Conservation (phyloP, 1,140 invertebrate genomes). For the Drosophila chauvacae region DNA sequence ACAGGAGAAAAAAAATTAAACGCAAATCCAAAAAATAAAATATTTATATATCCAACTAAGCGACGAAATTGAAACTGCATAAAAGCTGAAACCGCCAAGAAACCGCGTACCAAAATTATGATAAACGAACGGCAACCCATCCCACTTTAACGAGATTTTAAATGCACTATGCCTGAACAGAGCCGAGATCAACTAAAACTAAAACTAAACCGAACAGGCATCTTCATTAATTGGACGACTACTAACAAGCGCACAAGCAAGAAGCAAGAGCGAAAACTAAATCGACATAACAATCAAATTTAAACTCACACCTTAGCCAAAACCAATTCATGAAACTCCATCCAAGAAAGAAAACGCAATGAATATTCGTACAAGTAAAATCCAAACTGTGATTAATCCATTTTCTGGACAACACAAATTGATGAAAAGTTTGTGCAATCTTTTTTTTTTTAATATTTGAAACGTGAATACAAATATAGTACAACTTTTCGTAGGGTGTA, state of each 20-base stretch:
- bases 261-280: slow-evolving; percentile 13
- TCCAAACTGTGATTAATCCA: slow-evolving; percentile 28
- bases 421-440: slow-evolving; percentile 20
- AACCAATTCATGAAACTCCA: slow-evolving; percentile 28
- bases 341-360: slow-evolving; percentile 7
- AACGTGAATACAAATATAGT: slow-evolving; percentile 22
- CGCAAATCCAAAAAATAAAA: slow-evolving; percentile 9
- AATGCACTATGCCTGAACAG: slow-evolving; percentile 74
- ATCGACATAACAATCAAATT: slow-evolving; percentile 24
- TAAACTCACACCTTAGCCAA: slow-evolving; percentile 29
- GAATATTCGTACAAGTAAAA: slow-evolving; percentile 43
- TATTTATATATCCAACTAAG: slow-evolving; percentile 26
- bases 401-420: neutral
- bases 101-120: slow-evolving; percentile 62
- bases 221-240: slow-evolving; percentile 58
- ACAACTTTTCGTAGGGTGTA: slow-evolving; percentile 58
- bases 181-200: slow-evolving; percentile 55
- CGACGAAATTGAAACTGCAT: slow-evolving; percentile 39
- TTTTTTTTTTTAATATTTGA: slow-evolving; percentile 23
- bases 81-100: slow-evolving; percentile 49
- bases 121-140: slow-evolving; percentile 61
- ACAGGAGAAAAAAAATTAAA: slow-evolving; percentile 19
- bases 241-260: slow-evolving; percentile 49
- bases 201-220: slow-evolving; percentile 41
- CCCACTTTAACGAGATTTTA: slow-evolving; percentile 77